Percentiles rank a stretch among this genome's conserved stretches.
phyloP scores from a whole-genome alignment of 2,797 vertebrate genomes.

The Anisognathus igniventris region DNA sequence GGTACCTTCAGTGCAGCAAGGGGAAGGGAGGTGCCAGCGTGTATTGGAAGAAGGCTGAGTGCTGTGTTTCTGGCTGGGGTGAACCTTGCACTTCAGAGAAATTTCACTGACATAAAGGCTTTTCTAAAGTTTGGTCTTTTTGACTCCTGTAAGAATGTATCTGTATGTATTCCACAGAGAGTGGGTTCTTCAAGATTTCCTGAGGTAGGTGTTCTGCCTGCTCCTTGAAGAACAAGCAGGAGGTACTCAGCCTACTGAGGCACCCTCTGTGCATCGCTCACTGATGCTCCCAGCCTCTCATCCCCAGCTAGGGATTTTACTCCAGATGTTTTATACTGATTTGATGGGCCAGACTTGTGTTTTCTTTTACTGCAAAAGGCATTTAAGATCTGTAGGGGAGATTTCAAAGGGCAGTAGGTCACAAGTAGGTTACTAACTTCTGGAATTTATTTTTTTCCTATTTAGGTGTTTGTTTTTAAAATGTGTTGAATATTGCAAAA shows the following conservation, averaged over 20 bases:
- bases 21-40: background rate
- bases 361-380: background rate
- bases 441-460: background rate
- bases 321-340: background rate
- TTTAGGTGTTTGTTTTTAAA: background rate
- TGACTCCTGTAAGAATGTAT: background rate
- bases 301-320: background rate
- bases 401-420: background rate
- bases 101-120: background rate
- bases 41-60: background rate
- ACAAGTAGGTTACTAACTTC: background rate
- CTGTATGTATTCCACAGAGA: background rate
- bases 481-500: background rate
- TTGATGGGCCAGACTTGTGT: background rate
- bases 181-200: background rate
- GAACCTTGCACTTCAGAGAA: background rate
- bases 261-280: fast-evolving
- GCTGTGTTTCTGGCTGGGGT: background rate
- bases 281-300: fast-evolving
- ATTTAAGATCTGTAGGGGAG: background rate
- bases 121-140: background rate
- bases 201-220: background rate
- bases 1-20: background rate
- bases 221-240: background rate
- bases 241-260: background rate